These are phyloP conservation scores for Drosophila kepulauana DNA, from an alignment of 1,140 invertebrate species.

Conservation along the genomic window DNA sequence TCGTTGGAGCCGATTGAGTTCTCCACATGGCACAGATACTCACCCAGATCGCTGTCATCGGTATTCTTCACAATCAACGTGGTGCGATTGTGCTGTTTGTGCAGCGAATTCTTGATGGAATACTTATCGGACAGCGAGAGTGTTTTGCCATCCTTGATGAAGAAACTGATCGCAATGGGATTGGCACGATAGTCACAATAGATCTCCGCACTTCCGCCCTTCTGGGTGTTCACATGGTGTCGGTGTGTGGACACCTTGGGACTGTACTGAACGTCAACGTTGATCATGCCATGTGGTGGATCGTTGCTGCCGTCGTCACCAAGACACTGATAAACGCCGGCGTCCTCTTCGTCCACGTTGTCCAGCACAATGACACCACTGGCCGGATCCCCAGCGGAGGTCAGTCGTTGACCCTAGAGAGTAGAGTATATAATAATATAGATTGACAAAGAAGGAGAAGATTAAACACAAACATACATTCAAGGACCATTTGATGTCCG, in stretches of 20 bases:
- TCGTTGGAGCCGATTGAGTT: slow-evolving; percentile 70
- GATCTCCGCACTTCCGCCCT: slow-evolving; percentile 63
- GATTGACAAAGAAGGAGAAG: too few relatives aligned
- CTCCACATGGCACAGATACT: slow-evolving; percentile 74
- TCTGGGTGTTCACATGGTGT: slow-evolving; percentile 73
- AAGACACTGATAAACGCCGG: slow-evolving; percentile 75
- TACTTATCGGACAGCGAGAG: slow-evolving; percentile 69
- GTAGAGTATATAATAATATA: not conserved
- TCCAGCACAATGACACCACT: slow-evolving; percentile 65
- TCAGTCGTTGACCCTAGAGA: slow-evolving; percentile 60
- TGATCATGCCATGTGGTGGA: slow-evolving; percentile 71
- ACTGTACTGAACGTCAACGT: slow-evolving; percentile 70
- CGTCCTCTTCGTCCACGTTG: slow-evolving; percentile 66
- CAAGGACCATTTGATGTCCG: slow-evolving; percentile 76
- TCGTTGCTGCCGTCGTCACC: slow-evolving; percentile 70
- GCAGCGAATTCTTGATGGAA: slow-evolving; percentile 53
- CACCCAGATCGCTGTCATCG: slow-evolving; percentile 65
- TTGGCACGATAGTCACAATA: slow-evolving; percentile 78
- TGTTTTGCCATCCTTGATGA: slow-evolving; percentile 64
- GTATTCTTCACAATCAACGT: slow-evolving; percentile 67
- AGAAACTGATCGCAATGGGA: slow-evolving; percentile 69
- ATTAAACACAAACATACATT: slow-evolving; percentile 66
- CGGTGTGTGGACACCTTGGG: slow-evolving; percentile 79
- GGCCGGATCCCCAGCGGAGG: slow-evolving; percentile 41
- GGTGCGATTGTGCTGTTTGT: slow-evolving; percentile 75